Conservation (phyloP, 2,113 vertebrate genomes). For the Phaethornis superciliosus region DNA sequence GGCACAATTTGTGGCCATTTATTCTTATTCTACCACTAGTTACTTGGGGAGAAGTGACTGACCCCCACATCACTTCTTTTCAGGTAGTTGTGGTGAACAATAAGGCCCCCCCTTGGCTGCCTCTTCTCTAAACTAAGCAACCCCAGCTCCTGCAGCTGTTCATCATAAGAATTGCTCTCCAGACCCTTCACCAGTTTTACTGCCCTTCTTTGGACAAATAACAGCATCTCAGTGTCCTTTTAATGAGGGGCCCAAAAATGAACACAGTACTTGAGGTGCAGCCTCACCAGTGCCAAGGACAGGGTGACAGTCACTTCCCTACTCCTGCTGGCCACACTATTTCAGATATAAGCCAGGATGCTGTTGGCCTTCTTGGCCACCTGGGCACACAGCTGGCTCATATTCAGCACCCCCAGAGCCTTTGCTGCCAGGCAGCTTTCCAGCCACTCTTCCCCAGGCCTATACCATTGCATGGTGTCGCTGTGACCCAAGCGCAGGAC, state of each 20-base stretch:
- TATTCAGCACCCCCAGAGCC: background rate
- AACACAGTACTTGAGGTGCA: background rate
- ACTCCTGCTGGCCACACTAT: background rate
- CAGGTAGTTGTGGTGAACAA: background rate
- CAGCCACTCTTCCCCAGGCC: background rate
- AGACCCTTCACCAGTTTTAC: fast-evolving
- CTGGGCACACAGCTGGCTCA: background rate
- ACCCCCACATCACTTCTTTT: background rate
- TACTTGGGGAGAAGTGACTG: background rate
- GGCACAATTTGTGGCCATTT: background rate
- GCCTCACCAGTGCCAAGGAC: background rate
- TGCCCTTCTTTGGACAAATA: background rate
- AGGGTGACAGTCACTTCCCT: fast-evolving
- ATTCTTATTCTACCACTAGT: background rate
- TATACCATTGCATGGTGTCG: fast-evolving
- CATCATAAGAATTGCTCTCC: background rate
- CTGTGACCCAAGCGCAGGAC: background rate
- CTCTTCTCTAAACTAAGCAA: background rate
- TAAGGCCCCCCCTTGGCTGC: background rate
- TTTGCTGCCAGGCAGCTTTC: fast-evolving
- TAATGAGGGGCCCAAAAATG: background rate
- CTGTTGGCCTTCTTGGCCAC: background rate
- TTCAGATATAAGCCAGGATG: background rate
- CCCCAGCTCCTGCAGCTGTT: background rate
- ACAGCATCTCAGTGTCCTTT: background rate